A percentile compares a stretch with the other conserved stretches of the same genome.
Conservation (phyloP, 2,113 vertebrate genomes). For the Calcarius ornatus region DNA sequence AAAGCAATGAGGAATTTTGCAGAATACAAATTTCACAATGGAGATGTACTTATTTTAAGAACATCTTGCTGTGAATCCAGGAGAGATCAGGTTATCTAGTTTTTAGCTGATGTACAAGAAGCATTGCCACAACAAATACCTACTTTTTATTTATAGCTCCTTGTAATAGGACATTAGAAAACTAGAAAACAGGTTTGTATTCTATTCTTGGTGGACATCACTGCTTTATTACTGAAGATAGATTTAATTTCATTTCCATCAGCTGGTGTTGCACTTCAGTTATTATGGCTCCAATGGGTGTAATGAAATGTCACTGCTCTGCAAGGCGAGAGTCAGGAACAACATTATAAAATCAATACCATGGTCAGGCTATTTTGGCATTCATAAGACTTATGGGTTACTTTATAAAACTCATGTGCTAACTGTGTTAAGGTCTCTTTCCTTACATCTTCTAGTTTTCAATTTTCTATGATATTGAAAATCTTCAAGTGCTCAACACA, state of each 20-base stretch:
- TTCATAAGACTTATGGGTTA: background rate
- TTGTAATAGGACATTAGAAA: slow-evolving; percentile 53
- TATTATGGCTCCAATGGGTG: slow-evolving; percentile 72
- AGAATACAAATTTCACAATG: background rate
- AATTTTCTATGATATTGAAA: background rate
- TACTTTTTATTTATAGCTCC: slow-evolving; percentile 56
- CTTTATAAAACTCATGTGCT: background rate
- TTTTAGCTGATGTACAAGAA: slow-evolving; percentile 37
- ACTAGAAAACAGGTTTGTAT: slow-evolving; percentile 58
- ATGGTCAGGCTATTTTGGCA: background rate
- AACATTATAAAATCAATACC: slow-evolving; percentile 65
- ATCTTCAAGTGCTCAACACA: background rate
- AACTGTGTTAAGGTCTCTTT: background rate
- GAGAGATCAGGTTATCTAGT: slow-evolving; percentile 65
- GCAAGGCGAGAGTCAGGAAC: slow-evolving; percentile 56
- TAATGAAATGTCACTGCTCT: slow-evolving; percentile 77
- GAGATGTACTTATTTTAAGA: background rate
- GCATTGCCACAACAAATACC: background rate
- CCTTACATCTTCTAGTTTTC: background rate
- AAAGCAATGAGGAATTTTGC: background rate
- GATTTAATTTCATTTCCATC: slow-evolving; percentile 76
- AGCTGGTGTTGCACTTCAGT: slow-evolving; percentile 55
- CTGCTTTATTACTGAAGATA: slow-evolving; percentile 73
- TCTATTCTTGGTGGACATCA: slow-evolving; percentile 55
- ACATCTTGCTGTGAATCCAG: background rate